Conservation (phyloP, 2,797 vertebrate genomes). For the Phalanger gymnotis region DNA sequence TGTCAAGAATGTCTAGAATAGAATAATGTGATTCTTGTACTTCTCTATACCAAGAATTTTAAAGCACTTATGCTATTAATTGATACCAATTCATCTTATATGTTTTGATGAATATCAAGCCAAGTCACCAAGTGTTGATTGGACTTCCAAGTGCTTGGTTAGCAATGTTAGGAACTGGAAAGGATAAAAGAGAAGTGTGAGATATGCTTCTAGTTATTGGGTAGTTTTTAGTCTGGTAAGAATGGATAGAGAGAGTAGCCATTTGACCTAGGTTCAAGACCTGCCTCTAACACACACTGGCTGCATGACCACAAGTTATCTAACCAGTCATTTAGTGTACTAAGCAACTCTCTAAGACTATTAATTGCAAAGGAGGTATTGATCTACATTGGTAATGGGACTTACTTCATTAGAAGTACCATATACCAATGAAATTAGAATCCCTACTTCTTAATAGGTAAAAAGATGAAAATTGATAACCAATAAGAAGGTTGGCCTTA, state of each 20-base stretch:
- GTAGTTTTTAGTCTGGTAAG: neutral
- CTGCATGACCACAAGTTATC: neutral
- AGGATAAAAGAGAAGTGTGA: neutral
- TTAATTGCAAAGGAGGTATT: neutral
- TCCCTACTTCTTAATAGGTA: neutral
- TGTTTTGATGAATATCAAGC: conserved; percentile 7
- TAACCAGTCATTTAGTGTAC: neutral
- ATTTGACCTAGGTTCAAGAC: neutral
- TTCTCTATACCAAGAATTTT: conserved; percentile 17
- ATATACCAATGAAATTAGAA: neutral
- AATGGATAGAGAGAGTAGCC: neutral
- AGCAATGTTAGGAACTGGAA: neutral
- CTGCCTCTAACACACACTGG: neutral
- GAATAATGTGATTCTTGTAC: conserved; percentile 67
- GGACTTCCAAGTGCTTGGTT: neutral
- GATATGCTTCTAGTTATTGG: neutral
- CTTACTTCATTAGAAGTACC: neutral
- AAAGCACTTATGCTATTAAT: conserved; percentile 38
- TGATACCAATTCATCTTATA: conserved; percentile 15
- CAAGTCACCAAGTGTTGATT: conserved; percentile 10
- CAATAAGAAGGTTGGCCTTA: neutral
- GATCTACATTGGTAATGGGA: neutral
- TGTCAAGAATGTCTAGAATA: conserved; percentile 65
- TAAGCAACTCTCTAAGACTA: neutral
- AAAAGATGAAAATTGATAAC: neutral